Evolutionary conservation across 2,888 invertebrate species (phyloP).

Genomic region (Rhingia campestris): DNA sequence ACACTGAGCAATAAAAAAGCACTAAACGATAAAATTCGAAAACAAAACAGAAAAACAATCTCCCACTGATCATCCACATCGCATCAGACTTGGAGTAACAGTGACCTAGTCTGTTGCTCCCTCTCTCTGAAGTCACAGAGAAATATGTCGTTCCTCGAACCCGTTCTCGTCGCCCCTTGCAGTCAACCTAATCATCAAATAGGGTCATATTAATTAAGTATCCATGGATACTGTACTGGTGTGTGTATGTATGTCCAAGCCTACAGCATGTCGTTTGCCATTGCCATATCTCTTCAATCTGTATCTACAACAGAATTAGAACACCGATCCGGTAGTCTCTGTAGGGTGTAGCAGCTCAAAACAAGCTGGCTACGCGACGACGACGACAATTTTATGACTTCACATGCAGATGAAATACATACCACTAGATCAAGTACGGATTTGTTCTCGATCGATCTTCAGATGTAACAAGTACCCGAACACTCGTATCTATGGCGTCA

Average conservation of each 20-base stretch:
- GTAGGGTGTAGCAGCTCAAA: constrained; percentile 11
- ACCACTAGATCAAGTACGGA: constrained; percentile 50
- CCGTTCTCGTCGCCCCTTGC: constrained; percentile 12
- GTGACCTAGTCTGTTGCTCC: constrained; percentile 65
- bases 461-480: constrained; percentile 24
- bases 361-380: not conserved
- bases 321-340: constrained; percentile 16
- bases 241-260: not conserved
- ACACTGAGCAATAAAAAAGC: constrained; percentile 6
- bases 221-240: constrained; percentile 28
- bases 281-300: constrained; percentile 5
- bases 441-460: constrained; percentile 57
- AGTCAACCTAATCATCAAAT: constrained; percentile 58
- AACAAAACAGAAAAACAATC: constrained; percentile 56
- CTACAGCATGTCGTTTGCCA: constrained; percentile 15
- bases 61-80: constrained; percentile 11
- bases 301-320: constrained; percentile 39
- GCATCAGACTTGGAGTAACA: constrained; percentile 33
- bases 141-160: constrained; percentile 46
- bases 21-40: constrained; percentile 31
- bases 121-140: constrained; percentile 46
- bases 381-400: constrained; percentile 13
- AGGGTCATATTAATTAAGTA: constrained; percentile 71
- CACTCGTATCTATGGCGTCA: constrained; percentile 46
- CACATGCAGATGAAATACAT: constrained; percentile 33